These are phyloP conservation scores for Lytechinus variegatus DNA, from an alignment of 35 echinoderm and acorn worm species.

Conservation along the genomic window DNA sequence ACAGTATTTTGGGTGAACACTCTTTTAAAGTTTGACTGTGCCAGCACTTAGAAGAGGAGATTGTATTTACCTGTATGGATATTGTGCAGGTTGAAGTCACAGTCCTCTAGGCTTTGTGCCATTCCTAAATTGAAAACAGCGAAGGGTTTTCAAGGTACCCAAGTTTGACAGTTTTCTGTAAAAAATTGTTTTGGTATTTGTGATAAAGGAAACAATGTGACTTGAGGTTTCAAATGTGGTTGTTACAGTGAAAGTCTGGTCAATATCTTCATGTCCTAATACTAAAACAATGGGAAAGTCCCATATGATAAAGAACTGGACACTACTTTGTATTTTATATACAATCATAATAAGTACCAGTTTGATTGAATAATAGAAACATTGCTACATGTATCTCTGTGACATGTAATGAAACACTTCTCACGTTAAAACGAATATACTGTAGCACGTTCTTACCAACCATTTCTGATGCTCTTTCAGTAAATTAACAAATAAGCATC, in stretches of 20 bases:
- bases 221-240: background rate
- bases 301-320: background rate
- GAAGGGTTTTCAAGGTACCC: background rate
- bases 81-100: background rate
- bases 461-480: background rate
- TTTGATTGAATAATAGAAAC: background rate
- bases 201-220: background rate
- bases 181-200: background rate
- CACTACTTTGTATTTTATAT: background rate
- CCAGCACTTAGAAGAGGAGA: background rate
- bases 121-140: background rate
- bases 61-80: background rate
- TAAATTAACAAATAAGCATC: background rate
- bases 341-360: background rate
- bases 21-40: background rate
- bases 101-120: background rate
- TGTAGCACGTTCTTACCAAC: background rate
- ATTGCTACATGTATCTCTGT: background rate
- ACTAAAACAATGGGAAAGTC: background rate
- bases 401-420: background rate
- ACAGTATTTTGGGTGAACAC: conserved; percentile 32
- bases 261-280: background rate
- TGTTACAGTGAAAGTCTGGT: background rate
- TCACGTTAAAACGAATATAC: background rate
- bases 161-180: background rate